Base-by-base conservation (phyloP, 2,888 invertebrate species). In the Drosophila demipolita region DNA sequence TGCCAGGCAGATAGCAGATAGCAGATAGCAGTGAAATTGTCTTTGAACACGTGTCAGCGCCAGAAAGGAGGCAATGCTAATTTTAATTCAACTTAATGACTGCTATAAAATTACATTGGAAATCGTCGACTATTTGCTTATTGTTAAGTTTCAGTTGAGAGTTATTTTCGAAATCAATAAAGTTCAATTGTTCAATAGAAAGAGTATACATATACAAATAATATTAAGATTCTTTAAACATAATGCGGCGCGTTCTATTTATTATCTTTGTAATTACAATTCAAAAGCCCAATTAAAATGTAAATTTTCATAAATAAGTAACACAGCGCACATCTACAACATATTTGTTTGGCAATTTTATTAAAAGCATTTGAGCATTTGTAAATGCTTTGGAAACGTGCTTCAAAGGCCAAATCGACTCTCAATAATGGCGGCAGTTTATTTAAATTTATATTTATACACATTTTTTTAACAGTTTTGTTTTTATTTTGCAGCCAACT, bases 331-430 rank as follows among this genome's bases (percentile, higher is more conserved):
- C n/a, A 54, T 36, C 32, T 40, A 50, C 38, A 64, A 45, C 67
- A 80, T 65, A 77, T 76, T 80, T 78, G 80, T 73, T 67, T 77
- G 72, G 80, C 77, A 78, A 78, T 78, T 78, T 78, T 80, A 80
- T 80, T 78, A 78, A 80, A 78, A 78, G 81, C 78, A 73, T 82
- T 52, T 73, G 55, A 53, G 66, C 78, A 82, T 87, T 84, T 75
- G n/a, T 57, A 68, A 82, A 78, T 87, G 85, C 81, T 80, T 78
- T 66, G 20, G 60, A 80, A 73, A 78, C 78, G 78, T 80, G 78
- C 81, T 73, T 68, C 78, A 80, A 80, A 77, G 73, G 59, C 73
- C 65, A 62, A 67, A 77, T 63, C 72, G 80, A 40, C 40, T 67
- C 67, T 61, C 63, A 58, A 80, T 75, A 75, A 71, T 80, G 66